Evolutionary conservation across 2,797 vertebrate species (phyloP), one percentile per base, ranked within the genome.

Genomic region (Luscinia megarhynchos): DNA sequence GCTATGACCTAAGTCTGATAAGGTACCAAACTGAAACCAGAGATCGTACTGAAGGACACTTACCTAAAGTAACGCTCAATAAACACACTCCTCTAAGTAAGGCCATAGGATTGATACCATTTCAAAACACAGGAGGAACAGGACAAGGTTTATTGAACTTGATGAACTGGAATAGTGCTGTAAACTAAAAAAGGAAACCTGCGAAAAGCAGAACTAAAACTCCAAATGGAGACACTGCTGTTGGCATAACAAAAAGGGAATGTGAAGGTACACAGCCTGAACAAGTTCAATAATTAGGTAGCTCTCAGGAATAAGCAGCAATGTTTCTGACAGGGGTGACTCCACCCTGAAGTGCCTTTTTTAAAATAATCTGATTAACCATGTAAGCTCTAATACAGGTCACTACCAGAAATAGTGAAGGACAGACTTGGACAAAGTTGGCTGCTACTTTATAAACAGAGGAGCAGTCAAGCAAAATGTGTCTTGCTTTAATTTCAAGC

Each of bases 271-370:
- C 94, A 59, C 40, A 91, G 93, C 75, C 95, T 81, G 75, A 94
- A 95, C 94, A 96, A 94, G 94, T 94, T 92, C 86, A 94, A 85
- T 90, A 90, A 92, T 93, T 93, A 92, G 88, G 77, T 23, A 74
- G 75, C 72, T 85, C 72, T 81, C 64, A 77, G 64, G 86, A 84
- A 92, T 43, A 89, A 89, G 75, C 73, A 94, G 80, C 75, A 90
- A 72, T 78, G 67, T 62, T 93, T 91, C 91, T 87, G 89, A 92
- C 85, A 90, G 34, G 32, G 55, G 32, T 50, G 72, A 90, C 95
- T 96, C 95, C 95, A 93, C 93, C 94, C 91, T 92, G 4, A 51
- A 81, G 61, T 27, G 46, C 17, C 57, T 90, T 81, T 79, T 72
- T 72, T 76, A 63, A 91, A 87, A 58, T 68, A 82, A 90, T 58